phyloP scores from a whole-genome alignment of 2,888 invertebrate species.

The Epistrophella euchroma region DNA sequence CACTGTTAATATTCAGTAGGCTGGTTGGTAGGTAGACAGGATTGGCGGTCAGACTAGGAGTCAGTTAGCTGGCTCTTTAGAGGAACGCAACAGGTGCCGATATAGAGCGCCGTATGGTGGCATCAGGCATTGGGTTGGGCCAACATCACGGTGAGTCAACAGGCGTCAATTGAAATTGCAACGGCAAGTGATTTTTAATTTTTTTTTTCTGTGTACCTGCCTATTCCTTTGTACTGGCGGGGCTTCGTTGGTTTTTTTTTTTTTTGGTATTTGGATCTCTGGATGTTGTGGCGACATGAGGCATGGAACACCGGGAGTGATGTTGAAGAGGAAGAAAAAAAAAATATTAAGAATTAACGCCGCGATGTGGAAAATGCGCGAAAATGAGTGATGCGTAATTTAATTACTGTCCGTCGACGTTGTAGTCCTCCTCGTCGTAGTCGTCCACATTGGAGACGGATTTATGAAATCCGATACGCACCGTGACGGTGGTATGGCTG shows the following conservation, averaged over 20 bases:
- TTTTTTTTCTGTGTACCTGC: neutral
- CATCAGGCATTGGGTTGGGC: constrained; percentile 21
- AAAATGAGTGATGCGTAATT: constrained; percentile 76
- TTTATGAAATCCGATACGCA: constrained; percentile 64
- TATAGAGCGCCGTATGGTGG: constrained; percentile 51
- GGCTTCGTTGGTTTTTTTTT: constrained; percentile 17
- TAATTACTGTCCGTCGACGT: constrained; percentile 55
- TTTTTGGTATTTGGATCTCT: constrained; percentile 4
- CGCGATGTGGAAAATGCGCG: constrained; percentile 76
- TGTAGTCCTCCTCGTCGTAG: constrained; percentile 25
- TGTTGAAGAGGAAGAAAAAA: constrained; percentile 11
- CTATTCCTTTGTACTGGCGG: constrained; percentile 7
- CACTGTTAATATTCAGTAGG: constrained; percentile 68
- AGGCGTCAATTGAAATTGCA: constrained; percentile 74
- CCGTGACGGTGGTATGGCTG: constrained; percentile 49
- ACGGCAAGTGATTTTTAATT: constrained; percentile 53
- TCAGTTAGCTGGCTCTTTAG: constrained; percentile 56
- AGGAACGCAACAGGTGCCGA: constrained; percentile 66
- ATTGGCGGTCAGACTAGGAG: constrained; percentile 50
- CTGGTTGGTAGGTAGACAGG: constrained; percentile 55
- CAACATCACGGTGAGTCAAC: constrained; percentile 58
- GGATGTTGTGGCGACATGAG: constrained; percentile 34
- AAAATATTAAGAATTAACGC: constrained; percentile 62
- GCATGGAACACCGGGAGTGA: constrained; percentile 33
- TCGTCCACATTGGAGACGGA: constrained; percentile 8